Evolutionary conservation across 2,113 vertebrate genomes (phyloP).

Genomic region (Zosterops hypoxanthus): DNA sequence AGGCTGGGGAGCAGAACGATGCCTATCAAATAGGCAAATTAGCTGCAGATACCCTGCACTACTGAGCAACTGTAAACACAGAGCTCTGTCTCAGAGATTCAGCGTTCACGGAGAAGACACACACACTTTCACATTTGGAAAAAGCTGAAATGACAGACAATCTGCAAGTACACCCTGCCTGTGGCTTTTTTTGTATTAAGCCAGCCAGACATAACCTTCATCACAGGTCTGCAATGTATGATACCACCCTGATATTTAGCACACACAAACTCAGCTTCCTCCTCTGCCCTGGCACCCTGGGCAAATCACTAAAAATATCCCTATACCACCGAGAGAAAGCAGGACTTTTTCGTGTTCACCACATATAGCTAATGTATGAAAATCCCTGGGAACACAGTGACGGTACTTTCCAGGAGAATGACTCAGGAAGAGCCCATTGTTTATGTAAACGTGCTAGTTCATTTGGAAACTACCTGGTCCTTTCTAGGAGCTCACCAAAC

Average conservation of each 20-base stretch:
- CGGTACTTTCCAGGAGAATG: slow-evolving; percentile 18
- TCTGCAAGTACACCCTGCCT: not conserved
- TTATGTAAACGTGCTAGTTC: not conserved
- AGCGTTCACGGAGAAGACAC: not conserved
- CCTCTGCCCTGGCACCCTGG: not conserved
- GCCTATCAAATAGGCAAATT: not conserved
- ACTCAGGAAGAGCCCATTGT: not conserved
- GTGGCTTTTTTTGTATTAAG: not conserved
- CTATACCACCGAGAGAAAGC: not conserved
- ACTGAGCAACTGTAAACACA: not conserved
- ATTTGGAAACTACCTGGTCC: slow-evolving; percentile 1
- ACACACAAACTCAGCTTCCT: not conserved
- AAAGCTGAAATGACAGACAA: not conserved
- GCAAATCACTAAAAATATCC: not conserved
- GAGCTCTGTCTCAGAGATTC: not conserved
- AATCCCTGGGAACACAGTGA: not conserved
- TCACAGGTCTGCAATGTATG: not conserved
- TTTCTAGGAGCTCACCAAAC: not conserved
- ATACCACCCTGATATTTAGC: not conserved
- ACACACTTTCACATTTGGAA: not conserved
- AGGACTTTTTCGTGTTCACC: not conserved
- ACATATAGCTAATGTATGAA: fast-evolving
- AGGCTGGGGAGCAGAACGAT: not conserved
- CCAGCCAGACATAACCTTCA: not conserved
- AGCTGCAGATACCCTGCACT: not conserved